phyloP scores from a whole-genome alignment of 2,888 invertebrate genomes.

The Pristionchus exspectatus region DNA sequence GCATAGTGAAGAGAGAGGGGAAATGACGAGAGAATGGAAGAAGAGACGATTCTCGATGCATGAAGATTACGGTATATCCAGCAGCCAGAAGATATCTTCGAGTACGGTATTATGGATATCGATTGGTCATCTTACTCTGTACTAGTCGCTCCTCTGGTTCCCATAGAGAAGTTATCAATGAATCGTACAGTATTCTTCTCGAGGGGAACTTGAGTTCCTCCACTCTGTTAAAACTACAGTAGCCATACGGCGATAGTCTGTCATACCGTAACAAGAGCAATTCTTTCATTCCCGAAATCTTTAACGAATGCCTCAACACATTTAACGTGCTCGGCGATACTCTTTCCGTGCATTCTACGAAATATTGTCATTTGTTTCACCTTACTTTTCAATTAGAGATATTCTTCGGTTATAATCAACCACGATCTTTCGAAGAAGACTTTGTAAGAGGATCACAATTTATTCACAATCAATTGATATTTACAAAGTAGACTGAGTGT shows the following conservation, averaged over 20 bases:
- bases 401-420: slow-evolving; percentile 9
- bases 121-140: slow-evolving; percentile 84
- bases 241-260: neutral
- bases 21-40: slow-evolving; percentile 94
- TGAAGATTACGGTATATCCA: slow-evolving; percentile 93
- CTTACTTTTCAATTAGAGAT: neutral
- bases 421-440: neutral
- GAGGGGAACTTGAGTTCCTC: slow-evolving; percentile 95
- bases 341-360: slow-evolving; percentile 6
- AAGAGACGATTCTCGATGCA: slow-evolving; percentile 91
- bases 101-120: slow-evolving; percentile 10
- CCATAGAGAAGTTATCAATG: slow-evolving; percentile 98
- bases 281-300: slow-evolving; percentile 52
- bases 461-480: slow-evolving; percentile 22
- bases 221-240: slow-evolving; percentile 83
- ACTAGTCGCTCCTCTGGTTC: slow-evolving; percentile 93
- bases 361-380: neutral
- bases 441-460: slow-evolving; percentile 5
- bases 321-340: neutral
- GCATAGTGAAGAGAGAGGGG: slow-evolving; percentile 69
- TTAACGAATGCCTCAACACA: slow-evolving; percentile 57
- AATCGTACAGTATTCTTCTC: slow-evolving; percentile 97
- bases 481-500: slow-evolving; percentile 14
- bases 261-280: slow-evolving; percentile 68
- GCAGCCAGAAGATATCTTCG: slow-evolving; percentile 86